Conservation (phyloP, 1,140 invertebrate species). For the Manduca sexta region DNA sequence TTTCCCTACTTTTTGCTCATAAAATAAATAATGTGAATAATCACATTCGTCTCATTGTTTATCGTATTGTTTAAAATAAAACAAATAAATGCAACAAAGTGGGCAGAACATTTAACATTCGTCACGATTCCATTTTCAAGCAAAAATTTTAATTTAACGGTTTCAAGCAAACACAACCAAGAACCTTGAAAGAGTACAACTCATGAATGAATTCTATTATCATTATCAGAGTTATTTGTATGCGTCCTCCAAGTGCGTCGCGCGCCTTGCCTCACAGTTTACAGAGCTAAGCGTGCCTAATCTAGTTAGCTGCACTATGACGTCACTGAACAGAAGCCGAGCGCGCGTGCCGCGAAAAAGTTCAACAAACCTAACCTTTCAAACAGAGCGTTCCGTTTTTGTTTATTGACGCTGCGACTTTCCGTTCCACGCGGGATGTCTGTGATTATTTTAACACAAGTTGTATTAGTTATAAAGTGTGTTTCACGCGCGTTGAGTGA, state of each 20-base stretch:
- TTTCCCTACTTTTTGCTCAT: too few relatives aligned
- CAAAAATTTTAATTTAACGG: too few relatives aligned
- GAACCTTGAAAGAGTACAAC: conserved; percentile 8
- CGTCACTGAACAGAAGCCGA: conserved; percentile 45
- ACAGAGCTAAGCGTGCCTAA: conserved; percentile 49
- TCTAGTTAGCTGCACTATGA: conserved; percentile 58
- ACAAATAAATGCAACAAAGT: too few relatives aligned
- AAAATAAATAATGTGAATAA: too few relatives aligned
- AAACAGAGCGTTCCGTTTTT: neutral
- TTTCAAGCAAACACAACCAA: conserved; percentile 15
- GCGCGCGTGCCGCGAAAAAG: conserved; percentile 46
- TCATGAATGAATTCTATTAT: conserved; percentile 32
- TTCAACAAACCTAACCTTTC: conserved; percentile 60
- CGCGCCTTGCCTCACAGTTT: conserved; percentile 30
- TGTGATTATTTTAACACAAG: neutral
- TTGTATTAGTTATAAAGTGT: neutral
- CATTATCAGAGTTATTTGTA: conserved; percentile 30
- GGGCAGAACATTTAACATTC: too few relatives aligned
- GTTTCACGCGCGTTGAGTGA: conserved; percentile 1
- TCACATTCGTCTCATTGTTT: too few relatives aligned
- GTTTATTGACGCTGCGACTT: conserved; percentile 23
- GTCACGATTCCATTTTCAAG: too few relatives aligned
- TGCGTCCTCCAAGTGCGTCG: conserved; percentile 30
- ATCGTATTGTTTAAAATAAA: too few relatives aligned
- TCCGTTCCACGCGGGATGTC: conserved; percentile 11